These are phyloP conservation scores for Musca domestica DNA, from an alignment of 1,140 invertebrate species.

Conservation along the genomic window DNA sequence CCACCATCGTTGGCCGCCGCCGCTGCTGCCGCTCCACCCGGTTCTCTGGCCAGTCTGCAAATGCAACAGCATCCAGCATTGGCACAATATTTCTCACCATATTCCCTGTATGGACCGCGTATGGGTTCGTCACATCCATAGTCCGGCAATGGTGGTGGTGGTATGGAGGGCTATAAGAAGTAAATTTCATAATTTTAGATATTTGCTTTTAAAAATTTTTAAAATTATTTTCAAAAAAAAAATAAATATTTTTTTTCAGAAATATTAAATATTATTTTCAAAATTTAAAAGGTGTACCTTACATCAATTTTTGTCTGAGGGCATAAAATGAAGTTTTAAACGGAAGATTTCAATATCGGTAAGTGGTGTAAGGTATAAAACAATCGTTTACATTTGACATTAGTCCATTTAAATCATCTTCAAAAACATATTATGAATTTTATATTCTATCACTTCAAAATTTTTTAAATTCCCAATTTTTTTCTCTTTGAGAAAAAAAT, in stretches of 20 bases:
- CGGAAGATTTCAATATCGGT: too few relatives aligned
- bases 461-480: background rate
- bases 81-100: slow-evolving; percentile 79
- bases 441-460: background rate
- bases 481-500: background rate
- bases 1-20: slow-evolving; percentile 40
- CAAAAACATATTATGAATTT: background rate
- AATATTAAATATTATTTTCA: too few relatives aligned
- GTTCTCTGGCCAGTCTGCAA: slow-evolving; percentile 60
- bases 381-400: background rate
- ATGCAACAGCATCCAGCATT: slow-evolving; percentile 68
- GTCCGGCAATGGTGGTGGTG: slow-evolving; percentile 26
- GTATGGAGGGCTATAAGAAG: slow-evolving; percentile 14
- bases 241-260: too few relatives aligned
- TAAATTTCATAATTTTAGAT: background rate
- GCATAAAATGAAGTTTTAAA: too few relatives aligned
- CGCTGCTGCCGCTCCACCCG: slow-evolving; percentile 41
- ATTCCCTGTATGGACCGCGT: slow-evolving; percentile 82
- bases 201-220: too few relatives aligned
- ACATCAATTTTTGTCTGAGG: too few relatives aligned
- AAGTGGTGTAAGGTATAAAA: background rate
- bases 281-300: too few relatives aligned
- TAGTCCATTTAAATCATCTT: background rate
- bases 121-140: slow-evolving; percentile 68
- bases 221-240: too few relatives aligned